These are phyloP conservation scores for Danio aesculapii DNA, from an alignment of 2,797 vertebrate species.

Conservation along the genomic window DNA sequence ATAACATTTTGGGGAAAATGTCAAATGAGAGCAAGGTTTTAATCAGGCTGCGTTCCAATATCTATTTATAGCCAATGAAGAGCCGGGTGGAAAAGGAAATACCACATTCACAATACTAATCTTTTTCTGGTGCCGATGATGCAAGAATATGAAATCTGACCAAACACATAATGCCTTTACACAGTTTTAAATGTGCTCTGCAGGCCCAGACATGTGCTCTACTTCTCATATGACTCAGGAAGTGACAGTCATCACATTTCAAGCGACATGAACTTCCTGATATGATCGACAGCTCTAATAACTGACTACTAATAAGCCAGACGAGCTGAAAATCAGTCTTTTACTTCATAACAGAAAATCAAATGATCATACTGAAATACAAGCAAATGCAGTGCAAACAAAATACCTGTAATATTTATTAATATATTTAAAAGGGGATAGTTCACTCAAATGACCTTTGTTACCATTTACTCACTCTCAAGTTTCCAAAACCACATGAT, in stretches of 20 bases:
- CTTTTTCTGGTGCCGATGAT: not conserved
- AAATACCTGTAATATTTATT: not conserved
- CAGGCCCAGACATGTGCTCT: not conserved
- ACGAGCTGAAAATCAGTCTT: not conserved
- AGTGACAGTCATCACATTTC: conserved; percentile 58
- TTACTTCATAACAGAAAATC: not conserved
- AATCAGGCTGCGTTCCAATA: not conserved
- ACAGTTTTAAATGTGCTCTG: not conserved
- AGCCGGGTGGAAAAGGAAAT: conserved; percentile 2
- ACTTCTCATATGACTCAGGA: conserved; percentile 52
- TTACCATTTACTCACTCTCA: not conserved
- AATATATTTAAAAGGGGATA: not conserved
- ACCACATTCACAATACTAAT: not conserved
- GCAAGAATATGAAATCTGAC: conserved; percentile 29
- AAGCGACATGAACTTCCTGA: conserved; percentile 34
- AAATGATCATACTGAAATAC: not conserved
- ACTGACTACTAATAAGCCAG: not conserved
- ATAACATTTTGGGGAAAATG: not conserved
- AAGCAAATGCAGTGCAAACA: not conserved
- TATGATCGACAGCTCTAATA: conserved; percentile 7
- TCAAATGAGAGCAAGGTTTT: not conserved
- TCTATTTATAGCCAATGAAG: not conserved
- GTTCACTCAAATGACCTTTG: not conserved
- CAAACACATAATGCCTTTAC: not conserved
- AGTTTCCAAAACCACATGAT: not conserved